phyloP scores from a whole-genome alignment of 2,113 vertebrate species.

The Rhinopomastus cyanomelas region DNA sequence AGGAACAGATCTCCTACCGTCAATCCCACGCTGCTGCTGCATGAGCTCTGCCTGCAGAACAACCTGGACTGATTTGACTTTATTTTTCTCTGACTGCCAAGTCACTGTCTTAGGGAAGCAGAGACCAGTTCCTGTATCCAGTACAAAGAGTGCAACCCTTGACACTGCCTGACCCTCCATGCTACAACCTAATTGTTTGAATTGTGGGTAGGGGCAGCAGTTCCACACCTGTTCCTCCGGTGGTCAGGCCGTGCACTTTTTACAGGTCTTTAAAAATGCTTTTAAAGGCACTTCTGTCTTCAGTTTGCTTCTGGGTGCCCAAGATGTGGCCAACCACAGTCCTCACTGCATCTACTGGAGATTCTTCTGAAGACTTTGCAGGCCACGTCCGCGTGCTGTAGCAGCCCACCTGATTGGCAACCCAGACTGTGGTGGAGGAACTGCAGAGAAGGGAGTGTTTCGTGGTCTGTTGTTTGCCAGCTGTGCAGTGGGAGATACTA shows the following conservation, averaged over 20 bases:
- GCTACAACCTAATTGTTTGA: background rate
- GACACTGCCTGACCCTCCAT: background rate
- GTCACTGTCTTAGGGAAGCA: background rate
- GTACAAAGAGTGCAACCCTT: background rate
- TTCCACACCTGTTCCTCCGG: background rate
- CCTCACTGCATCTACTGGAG: background rate
- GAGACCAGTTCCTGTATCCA: background rate
- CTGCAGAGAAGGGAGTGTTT: background rate
- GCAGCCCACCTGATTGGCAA: background rate
- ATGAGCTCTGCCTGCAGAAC: background rate
- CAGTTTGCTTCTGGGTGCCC: background rate
- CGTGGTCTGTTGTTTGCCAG: background rate
- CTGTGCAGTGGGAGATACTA: background rate
- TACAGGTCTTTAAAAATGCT: background rate
- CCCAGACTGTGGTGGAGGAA: background rate
- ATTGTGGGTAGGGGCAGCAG: background rate
- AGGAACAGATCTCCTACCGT: background rate
- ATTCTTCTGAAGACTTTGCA: background rate
- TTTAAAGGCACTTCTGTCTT: background rate
- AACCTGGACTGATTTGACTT: accelerated
- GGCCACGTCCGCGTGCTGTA: background rate
- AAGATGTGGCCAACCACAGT: background rate
- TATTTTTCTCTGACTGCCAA: background rate
- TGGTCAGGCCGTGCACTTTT: background rate
- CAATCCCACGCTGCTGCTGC: background rate